phyloP scores from a whole-genome alignment of 1,140 invertebrate genomes.

The Aporrectodea caliginosa region DNA sequence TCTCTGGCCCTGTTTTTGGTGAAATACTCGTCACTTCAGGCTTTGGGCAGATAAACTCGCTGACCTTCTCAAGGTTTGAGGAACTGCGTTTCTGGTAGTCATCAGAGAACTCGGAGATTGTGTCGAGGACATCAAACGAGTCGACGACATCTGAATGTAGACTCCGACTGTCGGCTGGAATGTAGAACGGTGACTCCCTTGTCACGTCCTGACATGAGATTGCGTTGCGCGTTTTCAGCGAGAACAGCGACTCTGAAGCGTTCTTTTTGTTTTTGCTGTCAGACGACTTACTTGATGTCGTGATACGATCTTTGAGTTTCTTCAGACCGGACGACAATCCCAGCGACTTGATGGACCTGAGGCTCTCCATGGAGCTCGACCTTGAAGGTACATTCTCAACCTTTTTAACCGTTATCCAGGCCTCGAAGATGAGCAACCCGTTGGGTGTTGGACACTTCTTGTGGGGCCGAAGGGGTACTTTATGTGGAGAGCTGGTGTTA shows the following conservation, averaged over 20 bases:
- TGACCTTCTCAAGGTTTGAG: not conserved
- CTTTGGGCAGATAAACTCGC: not conserved
- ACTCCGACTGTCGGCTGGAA: not conserved
- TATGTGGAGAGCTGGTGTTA: slow-evolving; percentile 37
- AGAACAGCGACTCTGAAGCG: not conserved
- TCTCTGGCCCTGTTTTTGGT: slow-evolving; percentile 15
- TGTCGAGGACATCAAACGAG: not conserved
- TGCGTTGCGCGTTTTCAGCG: not conserved
- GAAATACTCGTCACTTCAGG: slow-evolving; percentile 27
- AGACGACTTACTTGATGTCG: not conserved
- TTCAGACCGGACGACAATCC: not conserved
- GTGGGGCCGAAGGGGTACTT: slow-evolving; percentile 42
- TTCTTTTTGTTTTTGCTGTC: not conserved
- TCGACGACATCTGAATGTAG: not conserved
- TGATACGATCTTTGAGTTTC: slow-evolving; percentile 14
- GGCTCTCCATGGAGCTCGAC: not conserved
- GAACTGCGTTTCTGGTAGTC: not conserved
- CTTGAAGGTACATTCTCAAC: not conserved
- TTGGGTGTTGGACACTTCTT: slow-evolving; percentile 47
- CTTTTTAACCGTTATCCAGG: slow-evolving; percentile 40
- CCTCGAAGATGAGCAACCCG: slow-evolving; percentile 48
- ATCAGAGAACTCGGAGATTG: not conserved
- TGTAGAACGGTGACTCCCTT: not conserved
- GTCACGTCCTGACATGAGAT: not conserved
- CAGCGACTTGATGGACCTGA: slow-evolving; percentile 19